These are phyloP conservation scores for Endomychus coccineus DNA, from an alignment of 2,888 invertebrate genomes.

Conservation along the genomic window DNA sequence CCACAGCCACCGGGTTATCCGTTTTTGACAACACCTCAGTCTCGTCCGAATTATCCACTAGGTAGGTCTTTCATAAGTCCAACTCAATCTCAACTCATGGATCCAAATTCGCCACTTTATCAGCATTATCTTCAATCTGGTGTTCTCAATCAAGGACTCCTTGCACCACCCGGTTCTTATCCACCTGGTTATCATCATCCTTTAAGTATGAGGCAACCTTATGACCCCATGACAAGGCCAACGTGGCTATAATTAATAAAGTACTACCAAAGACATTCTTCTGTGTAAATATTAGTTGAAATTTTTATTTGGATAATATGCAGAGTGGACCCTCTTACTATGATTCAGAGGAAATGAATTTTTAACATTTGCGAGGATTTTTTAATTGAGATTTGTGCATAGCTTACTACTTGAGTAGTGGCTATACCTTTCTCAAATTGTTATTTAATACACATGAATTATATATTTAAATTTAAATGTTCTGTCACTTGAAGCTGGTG, in stretches of 20 bases:
- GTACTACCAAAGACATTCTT: conserved; percentile 35
- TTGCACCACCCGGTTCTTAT: conserved; percentile 43
- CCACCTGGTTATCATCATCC: conserved; percentile 57
- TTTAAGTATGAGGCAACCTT: conserved; percentile 64
- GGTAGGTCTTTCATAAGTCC: conserved; percentile 54
- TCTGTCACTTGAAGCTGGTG: too few relatives aligned
- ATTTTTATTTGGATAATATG: too few relatives aligned
- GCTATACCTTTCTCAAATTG: too few relatives aligned
- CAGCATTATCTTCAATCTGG: conserved; percentile 63
- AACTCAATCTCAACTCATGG: conserved; percentile 47
- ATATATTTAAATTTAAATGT: too few relatives aligned
- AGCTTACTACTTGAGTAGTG: too few relatives aligned
- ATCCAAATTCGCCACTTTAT: conserved; percentile 60
- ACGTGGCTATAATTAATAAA: conserved; percentile 59
- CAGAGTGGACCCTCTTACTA: too few relatives aligned
- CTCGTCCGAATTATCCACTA: conserved; percentile 50
- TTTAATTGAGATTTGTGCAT: too few relatives aligned
- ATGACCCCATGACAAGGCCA: conserved; percentile 60
- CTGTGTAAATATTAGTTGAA: conserved; percentile 24
- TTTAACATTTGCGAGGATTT: too few relatives aligned
- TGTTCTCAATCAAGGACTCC: conserved; percentile 45
- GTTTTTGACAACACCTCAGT: conserved; percentile 54
- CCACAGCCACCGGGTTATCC: conserved; percentile 46
- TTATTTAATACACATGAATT: too few relatives aligned
- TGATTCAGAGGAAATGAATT: too few relatives aligned